phyloP scores from a whole-genome alignment of 2,888 invertebrate genomes.

The Cetonia aurata region DNA sequence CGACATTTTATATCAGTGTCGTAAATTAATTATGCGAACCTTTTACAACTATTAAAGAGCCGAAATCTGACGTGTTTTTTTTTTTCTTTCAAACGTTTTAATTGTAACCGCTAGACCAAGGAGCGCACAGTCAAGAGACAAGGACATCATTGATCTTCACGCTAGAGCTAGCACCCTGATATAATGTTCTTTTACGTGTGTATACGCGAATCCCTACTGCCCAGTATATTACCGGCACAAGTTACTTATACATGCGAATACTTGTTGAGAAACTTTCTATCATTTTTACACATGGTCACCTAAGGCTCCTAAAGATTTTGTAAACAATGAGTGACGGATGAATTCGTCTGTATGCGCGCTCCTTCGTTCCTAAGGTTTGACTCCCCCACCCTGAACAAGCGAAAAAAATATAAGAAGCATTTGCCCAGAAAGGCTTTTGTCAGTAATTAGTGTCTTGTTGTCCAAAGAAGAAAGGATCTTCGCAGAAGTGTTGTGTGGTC shows the following conservation, averaged over 20 bases:
- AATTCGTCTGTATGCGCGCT: slow-evolving; percentile 49
- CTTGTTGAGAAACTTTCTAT: slow-evolving; percentile 43
- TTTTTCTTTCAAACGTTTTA: too few relatives aligned
- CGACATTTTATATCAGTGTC: too few relatives aligned
- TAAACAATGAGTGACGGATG: slow-evolving; percentile 58
- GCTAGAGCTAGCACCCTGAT: slow-evolving; percentile 59
- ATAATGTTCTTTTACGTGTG: slow-evolving; percentile 41
- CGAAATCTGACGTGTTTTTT: slow-evolving; percentile 46
- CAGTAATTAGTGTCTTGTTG: slow-evolving; percentile 44
- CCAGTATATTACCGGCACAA: slow-evolving; percentile 32
- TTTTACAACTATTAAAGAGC: slow-evolving; percentile 18
- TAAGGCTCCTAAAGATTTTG: slow-evolving; percentile 55
- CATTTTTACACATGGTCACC: slow-evolving; percentile 47
- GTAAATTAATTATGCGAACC: too few relatives aligned
- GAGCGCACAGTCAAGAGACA: slow-evolving; percentile 55
- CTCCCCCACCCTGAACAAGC: slow-evolving; percentile 44
- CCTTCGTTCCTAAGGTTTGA: slow-evolving; percentile 42
- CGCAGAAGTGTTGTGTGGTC: not conserved
- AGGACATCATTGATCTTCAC: slow-evolving; percentile 66
- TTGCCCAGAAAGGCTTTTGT: slow-evolving; percentile 41
- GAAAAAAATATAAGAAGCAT: slow-evolving; percentile 51
- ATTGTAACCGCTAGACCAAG: slow-evolving; percentile 62
- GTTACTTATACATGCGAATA: not conserved
- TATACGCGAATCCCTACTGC: not conserved
- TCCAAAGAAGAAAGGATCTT: not conserved